These are phyloP conservation scores for Entomobrya multifasciata DNA, from an alignment of 2,888 invertebrate species.

Conservation along the genomic window DNA sequence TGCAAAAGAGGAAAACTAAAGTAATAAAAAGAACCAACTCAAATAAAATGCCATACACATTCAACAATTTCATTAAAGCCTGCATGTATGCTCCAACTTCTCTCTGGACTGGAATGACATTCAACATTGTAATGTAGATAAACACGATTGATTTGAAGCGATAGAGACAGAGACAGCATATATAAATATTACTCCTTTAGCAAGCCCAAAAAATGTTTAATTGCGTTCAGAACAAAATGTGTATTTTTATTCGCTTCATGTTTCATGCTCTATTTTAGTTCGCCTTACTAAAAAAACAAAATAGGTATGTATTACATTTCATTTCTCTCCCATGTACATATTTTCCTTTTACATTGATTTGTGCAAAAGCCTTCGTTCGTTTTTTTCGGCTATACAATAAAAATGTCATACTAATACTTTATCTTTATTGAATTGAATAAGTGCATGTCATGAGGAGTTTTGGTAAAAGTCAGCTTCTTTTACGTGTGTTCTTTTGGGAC, in stretches of 20 bases:
- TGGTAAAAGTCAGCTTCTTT: slow-evolving; percentile 54
- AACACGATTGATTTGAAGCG: background rate
- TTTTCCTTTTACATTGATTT: slow-evolving; percentile 17
- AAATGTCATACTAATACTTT: background rate
- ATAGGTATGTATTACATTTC: background rate
- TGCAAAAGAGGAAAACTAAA: background rate
- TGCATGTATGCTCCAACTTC: too few relatives aligned
- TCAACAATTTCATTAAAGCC: background rate
- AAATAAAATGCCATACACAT: background rate
- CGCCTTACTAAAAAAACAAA: background rate
- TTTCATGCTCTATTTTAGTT: too few relatives aligned
- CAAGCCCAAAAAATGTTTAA: too few relatives aligned
- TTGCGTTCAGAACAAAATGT: too few relatives aligned
- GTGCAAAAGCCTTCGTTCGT: background rate
- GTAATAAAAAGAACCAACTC: background rate
- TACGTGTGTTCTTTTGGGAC: slow-evolving; percentile 37
- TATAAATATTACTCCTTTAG: too few relatives aligned
- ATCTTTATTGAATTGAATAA: slow-evolving; percentile 23
- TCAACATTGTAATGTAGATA: too few relatives aligned
- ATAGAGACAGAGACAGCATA: too few relatives aligned
- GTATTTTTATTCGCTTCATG: too few relatives aligned
- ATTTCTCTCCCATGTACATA: background rate
- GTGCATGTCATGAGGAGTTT: slow-evolving; percentile 54
- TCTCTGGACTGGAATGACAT: too few relatives aligned
- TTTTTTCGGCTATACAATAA: background rate